These are phyloP conservation scores for Oceanites oceanicus DNA, from an alignment of 2,113 vertebrate genomes.

Conservation along the genomic window DNA sequence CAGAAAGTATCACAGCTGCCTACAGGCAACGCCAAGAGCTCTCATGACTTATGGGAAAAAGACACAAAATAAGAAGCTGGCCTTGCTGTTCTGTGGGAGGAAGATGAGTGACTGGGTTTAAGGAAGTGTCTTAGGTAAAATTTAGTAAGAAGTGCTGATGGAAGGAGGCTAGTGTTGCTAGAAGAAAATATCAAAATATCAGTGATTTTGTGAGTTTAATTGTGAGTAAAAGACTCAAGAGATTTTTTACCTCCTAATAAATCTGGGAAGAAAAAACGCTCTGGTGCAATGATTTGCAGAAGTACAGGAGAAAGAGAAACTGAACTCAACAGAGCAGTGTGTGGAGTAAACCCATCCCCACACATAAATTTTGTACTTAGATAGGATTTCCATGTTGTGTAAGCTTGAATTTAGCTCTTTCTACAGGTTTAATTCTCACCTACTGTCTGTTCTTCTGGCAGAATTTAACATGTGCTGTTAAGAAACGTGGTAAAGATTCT, in stretches of 20 bases:
- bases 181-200: background rate
- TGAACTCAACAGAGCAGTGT: background rate
- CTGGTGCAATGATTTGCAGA: background rate
- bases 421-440: background rate
- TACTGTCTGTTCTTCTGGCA: background rate
- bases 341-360: background rate
- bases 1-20: conserved; percentile 13
- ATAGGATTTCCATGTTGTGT: background rate
- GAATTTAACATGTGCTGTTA: background rate
- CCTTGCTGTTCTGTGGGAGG: background rate
- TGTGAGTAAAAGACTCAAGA: background rate
- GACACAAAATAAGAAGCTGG: background rate
- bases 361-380: background rate
- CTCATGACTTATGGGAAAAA: background rate
- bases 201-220: background rate
- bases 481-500: background rate
- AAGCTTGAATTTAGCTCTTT: background rate
- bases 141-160: background rate
- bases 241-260: background rate
- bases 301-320: background rate
- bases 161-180: background rate
- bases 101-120: background rate
- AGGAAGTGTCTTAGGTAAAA: background rate
- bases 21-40: background rate
- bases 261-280: background rate